phyloP scores from a whole-genome alignment of 2,888 invertebrate species.

The Pseudeuparius sepicola region DNA sequence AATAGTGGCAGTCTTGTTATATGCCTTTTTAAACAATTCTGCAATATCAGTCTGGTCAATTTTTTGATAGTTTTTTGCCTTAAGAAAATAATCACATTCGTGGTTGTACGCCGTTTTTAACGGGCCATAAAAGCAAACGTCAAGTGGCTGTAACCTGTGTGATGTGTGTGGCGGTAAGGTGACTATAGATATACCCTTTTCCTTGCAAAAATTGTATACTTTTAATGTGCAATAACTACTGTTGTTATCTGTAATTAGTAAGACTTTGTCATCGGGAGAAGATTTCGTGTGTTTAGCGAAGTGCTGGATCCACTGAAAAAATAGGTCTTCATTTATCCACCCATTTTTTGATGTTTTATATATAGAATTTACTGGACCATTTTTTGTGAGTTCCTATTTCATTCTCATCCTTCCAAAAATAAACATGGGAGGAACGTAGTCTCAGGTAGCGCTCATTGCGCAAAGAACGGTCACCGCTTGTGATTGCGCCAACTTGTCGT shows the following conservation, averaged over 20 bases:
- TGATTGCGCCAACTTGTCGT: too few relatives aligned
- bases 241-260: not conserved
- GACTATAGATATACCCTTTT: too few relatives aligned
- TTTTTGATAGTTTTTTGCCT: too few relatives aligned
- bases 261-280: too few relatives aligned
- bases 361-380: constrained; percentile 12
- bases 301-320: constrained; percentile 7
- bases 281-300: constrained; percentile 1
- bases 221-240: constrained; percentile 3
- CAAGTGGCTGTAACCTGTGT: too few relatives aligned
- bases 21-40: constrained; percentile 16
- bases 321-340: constrained; percentile 17
- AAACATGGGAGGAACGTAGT: constrained; percentile 18
- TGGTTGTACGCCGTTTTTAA: too few relatives aligned
- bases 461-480: constrained; percentile 16
- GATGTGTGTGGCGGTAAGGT: too few relatives aligned
- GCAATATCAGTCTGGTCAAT: constrained; percentile 12
- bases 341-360: constrained; percentile 6
- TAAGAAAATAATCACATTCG: too few relatives aligned
- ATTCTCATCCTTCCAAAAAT: constrained; percentile 15
- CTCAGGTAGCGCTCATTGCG: constrained; percentile 16
- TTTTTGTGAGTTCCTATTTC: constrained; percentile 13
- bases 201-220: too few relatives aligned
- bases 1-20: too few relatives aligned
- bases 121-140: too few relatives aligned